phyloP scores from a whole-genome alignment of 2,113 vertebrate genomes.

The Gracilinanus agilis region DNA sequence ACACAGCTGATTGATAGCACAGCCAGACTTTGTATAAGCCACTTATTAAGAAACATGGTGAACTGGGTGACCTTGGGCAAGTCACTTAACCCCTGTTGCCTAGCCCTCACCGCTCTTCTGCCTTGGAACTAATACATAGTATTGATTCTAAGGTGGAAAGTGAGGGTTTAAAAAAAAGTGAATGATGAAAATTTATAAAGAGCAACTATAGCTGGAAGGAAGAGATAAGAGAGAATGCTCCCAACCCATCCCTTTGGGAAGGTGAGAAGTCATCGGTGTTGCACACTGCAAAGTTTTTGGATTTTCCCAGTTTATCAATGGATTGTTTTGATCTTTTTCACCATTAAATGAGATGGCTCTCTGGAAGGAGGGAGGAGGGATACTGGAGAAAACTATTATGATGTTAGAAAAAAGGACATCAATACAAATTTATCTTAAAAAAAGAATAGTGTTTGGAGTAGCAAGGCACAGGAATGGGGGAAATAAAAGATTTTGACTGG shows the following conservation, averaged over 20 bases:
- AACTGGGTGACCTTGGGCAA: too few species aligned
- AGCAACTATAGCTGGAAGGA: background rate
- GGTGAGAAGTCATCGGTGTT: background rate
- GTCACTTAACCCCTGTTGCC: too few species aligned
- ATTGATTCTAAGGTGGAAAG: too few species aligned
- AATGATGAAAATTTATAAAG: background rate
- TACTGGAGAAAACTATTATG: background rate
- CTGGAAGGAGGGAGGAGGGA: background rate
- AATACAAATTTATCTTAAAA: background rate
- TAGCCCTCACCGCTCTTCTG: too few species aligned
- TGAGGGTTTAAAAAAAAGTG: too few species aligned
- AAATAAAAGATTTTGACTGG: background rate
- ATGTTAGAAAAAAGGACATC: background rate
- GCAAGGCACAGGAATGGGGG: background rate
- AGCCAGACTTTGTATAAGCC: background rate
- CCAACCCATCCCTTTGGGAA: background rate
- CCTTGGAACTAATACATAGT: too few species aligned
- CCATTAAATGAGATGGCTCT: background rate
- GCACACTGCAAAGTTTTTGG: background rate
- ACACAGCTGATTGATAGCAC: background rate
- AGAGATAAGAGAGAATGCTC: background rate
- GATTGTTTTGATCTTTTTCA: background rate
- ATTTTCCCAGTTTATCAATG: background rate
- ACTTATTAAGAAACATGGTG: background rate
- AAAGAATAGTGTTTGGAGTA: background rate